A percentile compares a stretch with the other conserved stretches of the same genome.
phyloP scores from a whole-genome alignment of 2,797 vertebrate genomes.

The Streptopelia turtur region DNA sequence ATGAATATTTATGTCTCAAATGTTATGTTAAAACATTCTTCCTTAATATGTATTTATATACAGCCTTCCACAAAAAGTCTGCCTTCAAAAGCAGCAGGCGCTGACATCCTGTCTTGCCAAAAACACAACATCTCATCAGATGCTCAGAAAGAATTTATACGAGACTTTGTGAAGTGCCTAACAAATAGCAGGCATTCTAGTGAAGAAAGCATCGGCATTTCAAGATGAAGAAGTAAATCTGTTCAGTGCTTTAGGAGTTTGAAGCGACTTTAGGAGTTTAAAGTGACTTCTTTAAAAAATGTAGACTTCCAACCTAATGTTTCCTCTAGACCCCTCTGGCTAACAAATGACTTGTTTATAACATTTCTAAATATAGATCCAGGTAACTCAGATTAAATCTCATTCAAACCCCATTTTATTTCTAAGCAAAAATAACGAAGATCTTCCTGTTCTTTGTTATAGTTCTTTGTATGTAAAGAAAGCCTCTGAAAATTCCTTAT shows the following conservation, averaged over 20 bases:
- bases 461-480: background rate
- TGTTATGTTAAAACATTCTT: conserved; percentile 69
- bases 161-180: conserved; percentile 62
- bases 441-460: background rate
- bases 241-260: conserved; percentile 62
- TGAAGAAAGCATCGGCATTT: conserved; percentile 58
- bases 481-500: background rate
- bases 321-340: conserved; percentile 54
- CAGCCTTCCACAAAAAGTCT: conserved; percentile 63
- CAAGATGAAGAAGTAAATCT: conserved; percentile 71
- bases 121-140: conserved; percentile 60
- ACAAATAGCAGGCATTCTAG: conserved; percentile 63
- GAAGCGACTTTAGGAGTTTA: conserved; percentile 52
- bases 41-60: conserved; percentile 70
- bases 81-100: conserved; percentile 64
- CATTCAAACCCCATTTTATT: background rate
- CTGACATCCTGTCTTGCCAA: conserved; percentile 62
- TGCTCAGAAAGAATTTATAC: conserved; percentile 56
- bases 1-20: conserved; percentile 71
- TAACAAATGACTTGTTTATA: conserved; percentile 67
- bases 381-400: conserved; percentile 52
- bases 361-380: conserved; percentile 50
- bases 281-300: conserved; percentile 57
- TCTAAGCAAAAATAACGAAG: background rate
- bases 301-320: conserved; percentile 12